Base-by-base conservation (phyloP, 1,140 invertebrate species). In the Mya arenaria region DNA sequence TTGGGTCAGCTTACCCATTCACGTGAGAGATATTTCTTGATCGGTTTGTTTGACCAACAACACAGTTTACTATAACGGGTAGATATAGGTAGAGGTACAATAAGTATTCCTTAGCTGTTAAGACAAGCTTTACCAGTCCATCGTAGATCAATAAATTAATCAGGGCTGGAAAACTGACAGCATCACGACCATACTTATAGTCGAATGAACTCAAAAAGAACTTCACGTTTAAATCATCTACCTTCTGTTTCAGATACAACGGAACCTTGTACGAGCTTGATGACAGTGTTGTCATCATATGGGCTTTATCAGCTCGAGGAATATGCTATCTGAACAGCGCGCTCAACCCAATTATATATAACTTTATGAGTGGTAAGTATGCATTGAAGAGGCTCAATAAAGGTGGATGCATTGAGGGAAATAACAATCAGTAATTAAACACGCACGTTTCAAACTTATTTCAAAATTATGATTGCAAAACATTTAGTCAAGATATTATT, bases 341-440 rank as follows among this genome's bases (percentile, higher is more conserved):
- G 1, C 94, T 97, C 72, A 98, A 98, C 93, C 97, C 97, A 0
- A 93, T 98, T 75, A 97, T 98, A 81, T 98, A 98, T 93, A 97
- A 97, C 92, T 97, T 97, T 89, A 98, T 97, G 97, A 97, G 96
- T 89, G 96, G 97, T 97, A 94, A 74, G 71, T 30, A 60, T 56
- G 23, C 30, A 10, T 32, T 63, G 8, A 13, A 13, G 17, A n/a
- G 25, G 13, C 8, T 28, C 25, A 17, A n/a, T 8, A 60, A 13
- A 8, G 28, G 56, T 28, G 56, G 10, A 25, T 17, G 28, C 8
- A 15, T 17, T 13, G 25, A 10, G 10, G 10, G 19, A 48, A 48
- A 10, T 13, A 48, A 13, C 19, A 13, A 48, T 13, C 19, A 13
- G 41, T 48, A 13, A 13, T 48, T 13, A 13, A 13, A 48, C 41